A percentile compares a stretch with the other conserved stretches of the same genome.
These are phyloP conservation scores for Vanessa cardui DNA, from an alignment of 2,888 invertebrate species.

Conservation along the genomic window DNA sequence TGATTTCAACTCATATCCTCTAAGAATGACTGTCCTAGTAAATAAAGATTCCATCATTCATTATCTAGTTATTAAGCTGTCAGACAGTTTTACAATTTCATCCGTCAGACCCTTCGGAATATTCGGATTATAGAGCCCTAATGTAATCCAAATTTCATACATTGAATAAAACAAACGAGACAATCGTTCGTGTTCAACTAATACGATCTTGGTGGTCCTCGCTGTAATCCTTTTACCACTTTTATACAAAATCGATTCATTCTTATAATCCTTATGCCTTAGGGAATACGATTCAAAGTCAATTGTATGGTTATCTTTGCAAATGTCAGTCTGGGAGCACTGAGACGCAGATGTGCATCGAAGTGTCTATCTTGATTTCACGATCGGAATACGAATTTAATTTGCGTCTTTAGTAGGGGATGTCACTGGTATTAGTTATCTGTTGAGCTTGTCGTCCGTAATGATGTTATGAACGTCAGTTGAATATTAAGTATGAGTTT, in stretches of 20 bases:
- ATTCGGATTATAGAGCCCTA: constrained; percentile 57
- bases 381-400: constrained; percentile 71
- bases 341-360: constrained; percentile 68
- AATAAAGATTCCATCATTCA: constrained; percentile 52
- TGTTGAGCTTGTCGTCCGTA: constrained; percentile 37
- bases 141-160: constrained; percentile 45
- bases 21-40: constrained; percentile 42
- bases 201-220: constrained; percentile 45
- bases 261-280: constrained; percentile 14
- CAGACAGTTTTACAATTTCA: constrained; percentile 44
- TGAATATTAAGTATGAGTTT: constrained; percentile 35
- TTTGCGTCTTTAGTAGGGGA: constrained; percentile 51
- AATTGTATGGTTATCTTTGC: constrained; percentile 38
- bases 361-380: constrained; percentile 75
- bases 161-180: constrained; percentile 44
- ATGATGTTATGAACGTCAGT: constrained; percentile 40
- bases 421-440: constrained; percentile 31
- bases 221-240: constrained; percentile 60
- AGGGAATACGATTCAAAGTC: constrained; percentile 47
- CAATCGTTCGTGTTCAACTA: constrained; percentile 34
- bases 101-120: constrained; percentile 48
- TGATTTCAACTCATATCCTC: constrained; percentile 11
- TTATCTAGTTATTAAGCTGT: constrained; percentile 41
- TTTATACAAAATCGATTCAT: constrained; percentile 16
- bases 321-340: constrained; percentile 43